Percentiles rank a stretch among this genome's conserved stretches.
Conservation (phyloP, 2,888 invertebrate species). For the Baccha elongata region DNA sequence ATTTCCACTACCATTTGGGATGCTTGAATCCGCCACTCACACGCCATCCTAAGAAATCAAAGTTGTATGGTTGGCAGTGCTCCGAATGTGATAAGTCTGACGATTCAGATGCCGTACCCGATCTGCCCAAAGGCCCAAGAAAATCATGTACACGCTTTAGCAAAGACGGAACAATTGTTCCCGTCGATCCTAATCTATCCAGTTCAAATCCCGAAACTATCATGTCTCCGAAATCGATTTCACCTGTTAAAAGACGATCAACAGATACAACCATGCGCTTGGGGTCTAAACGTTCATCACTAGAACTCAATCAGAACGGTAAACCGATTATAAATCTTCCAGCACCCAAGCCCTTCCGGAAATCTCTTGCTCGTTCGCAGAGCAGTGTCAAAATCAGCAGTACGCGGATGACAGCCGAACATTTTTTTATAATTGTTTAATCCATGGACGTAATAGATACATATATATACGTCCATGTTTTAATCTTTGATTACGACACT, state of each 20-base stretch:
- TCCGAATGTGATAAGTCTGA: constrained; percentile 96
- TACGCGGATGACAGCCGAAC: too few species aligned
- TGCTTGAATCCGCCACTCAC: constrained; percentile 97
- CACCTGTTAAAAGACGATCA: constrained; percentile 52
- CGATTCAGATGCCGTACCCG: constrained; percentile 90
- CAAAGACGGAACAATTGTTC: constrained; percentile 86
- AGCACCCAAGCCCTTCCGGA: constrained; percentile 34
- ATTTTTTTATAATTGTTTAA: too few species aligned
- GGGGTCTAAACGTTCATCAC: constrained; percentile 28
- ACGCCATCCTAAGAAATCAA: constrained; percentile 97
- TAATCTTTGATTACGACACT: too few species aligned
- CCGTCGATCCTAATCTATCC: constrained; percentile 78
- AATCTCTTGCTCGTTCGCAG: too few species aligned
- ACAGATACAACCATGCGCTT: constrained; percentile 41
- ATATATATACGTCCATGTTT: too few species aligned
- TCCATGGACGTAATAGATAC: too few species aligned
- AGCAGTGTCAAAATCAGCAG: too few species aligned
- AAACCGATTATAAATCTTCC: constrained; percentile 23
- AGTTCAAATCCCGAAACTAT: constrained; percentile 68
- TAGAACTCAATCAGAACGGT: constrained; percentile 58
- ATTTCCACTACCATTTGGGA: constrained; percentile 94
- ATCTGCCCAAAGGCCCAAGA: constrained; percentile 92
- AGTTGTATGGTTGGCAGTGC: constrained; percentile 98
- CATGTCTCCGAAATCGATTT: constrained; percentile 57
- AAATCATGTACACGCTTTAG: constrained; percentile 91